Evolutionary conservation across 2,888 invertebrate species (phyloP), one percentile per base, ranked within the genome.

Genomic region (Sussaba pulchella): DNA sequence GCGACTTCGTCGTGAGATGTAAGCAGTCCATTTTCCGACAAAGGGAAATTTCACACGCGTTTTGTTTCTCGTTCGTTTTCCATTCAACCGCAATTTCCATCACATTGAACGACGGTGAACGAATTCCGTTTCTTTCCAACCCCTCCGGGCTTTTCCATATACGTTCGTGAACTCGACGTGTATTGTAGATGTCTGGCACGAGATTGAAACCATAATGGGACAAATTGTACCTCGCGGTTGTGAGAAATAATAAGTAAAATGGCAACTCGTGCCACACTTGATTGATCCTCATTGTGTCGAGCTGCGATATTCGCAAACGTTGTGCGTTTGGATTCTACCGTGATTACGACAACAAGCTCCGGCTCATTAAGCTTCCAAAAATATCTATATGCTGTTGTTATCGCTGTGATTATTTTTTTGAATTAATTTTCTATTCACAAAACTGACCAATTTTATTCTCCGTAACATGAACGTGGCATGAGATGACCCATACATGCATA

Each of bases 141-240:
- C 24, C 31, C 31, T 6, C 31, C 31, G 36, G 72, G 21, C 24
- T 72, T 61, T 52, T 69, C 41, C 41, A 69, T 41, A 24, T 41
- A 14, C 17, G 52, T 6, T 12, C 50, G 45, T 17, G 24, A 43
- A 36, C 17, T 3, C 8, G n/a, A n/a, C n/a, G n/a, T n/a, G 17
- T 26, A 1, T 31, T 17, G 14, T 50, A 39, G 12, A 52, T 9
- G 57, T 57, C 41, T n/a, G n/a, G 43, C 10, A 31, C 57, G 3
- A 45, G 21, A 59, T 57, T 57, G 57, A 61, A 36, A 71, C 61
- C 61, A 39, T n/a, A 59, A 17, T 19, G 41, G 17, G 70, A 59
- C 43, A 45, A 70, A 59, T 70, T 70, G 59, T 71, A 61, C 26
- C 45, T 71, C 59, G 59, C 61, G 59, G 47, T 59, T 71, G 47